These are phyloP conservation scores for Ceuthmochares aereus DNA, from an alignment of 2,113 vertebrate genomes.

Conservation along the genomic window DNA sequence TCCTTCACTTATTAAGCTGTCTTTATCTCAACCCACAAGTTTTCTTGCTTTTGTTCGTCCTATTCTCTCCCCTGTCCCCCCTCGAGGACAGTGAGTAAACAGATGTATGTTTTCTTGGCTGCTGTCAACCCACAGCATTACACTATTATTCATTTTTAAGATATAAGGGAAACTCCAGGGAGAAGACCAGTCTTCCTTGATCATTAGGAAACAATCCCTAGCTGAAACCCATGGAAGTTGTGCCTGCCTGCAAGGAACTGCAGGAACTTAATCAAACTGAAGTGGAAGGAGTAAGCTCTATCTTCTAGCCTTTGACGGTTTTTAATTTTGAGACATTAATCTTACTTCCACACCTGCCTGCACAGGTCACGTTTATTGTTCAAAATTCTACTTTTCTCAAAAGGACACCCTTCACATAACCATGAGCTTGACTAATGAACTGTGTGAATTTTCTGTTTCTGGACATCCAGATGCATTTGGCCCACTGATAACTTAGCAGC, in stretches of 20 bases:
- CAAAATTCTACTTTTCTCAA: neutral
- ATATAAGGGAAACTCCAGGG: neutral
- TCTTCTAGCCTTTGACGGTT: neutral
- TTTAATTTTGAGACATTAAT: neutral
- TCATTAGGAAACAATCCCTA: neutral
- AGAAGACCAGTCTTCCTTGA: neutral
- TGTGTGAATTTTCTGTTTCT: neutral
- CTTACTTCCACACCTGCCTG: neutral
- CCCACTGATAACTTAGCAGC: neutral
- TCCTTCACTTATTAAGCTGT: neutral
- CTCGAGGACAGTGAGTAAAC: accelerated
- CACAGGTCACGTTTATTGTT: neutral
- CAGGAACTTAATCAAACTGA: neutral
- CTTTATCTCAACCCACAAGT: neutral
- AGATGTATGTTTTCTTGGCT: neutral
- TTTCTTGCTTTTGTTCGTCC: neutral
- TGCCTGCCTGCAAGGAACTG: neutral
- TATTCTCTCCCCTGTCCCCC: neutral
- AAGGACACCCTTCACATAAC: neutral
- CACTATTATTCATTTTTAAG: neutral
- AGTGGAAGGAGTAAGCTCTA: neutral
- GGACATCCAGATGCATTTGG: neutral
- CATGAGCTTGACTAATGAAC: neutral
- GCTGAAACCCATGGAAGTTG: neutral
- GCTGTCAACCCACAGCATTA: neutral